These are phyloP conservation scores for Zoanthus gigantus DNA, from an alignment of 92 coral and sea anemone genomes.

Conservation along the genomic window DNA sequence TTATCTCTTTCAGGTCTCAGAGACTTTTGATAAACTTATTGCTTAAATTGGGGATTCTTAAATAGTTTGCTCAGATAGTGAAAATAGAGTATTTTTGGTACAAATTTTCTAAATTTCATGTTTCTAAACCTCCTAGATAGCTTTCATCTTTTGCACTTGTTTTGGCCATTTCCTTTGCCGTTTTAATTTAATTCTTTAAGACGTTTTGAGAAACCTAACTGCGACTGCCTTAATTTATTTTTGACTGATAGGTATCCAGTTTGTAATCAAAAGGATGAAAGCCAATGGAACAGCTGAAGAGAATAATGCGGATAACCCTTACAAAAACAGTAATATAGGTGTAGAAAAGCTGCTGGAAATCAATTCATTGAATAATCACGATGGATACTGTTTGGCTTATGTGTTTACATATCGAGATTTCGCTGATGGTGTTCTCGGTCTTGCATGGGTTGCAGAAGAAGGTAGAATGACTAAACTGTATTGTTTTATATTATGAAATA, in stretches of 20 bases:
- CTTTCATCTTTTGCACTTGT: no score
- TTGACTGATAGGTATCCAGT: constrained; percentile 68
- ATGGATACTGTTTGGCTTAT: constrained; percentile 79
- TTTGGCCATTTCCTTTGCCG: no score
- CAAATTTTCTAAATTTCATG: no score
- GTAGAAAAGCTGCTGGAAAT: constrained; percentile 93
- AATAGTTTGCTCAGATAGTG: no score
- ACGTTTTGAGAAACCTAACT: no score
- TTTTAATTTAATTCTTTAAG: no score
- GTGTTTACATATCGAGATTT: constrained; percentile 95
- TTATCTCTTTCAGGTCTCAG: no score
- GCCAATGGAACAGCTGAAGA: constrained; percentile 76
- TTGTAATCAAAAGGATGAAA: constrained; percentile 81
- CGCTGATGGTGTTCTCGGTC: constrained; percentile 96
- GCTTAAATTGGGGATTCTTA: no score
- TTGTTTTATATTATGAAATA: no score
- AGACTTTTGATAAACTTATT: no score
- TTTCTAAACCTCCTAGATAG: no score
- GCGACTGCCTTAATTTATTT: neutral
- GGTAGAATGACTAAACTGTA: constrained; percentile 18
- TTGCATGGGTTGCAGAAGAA: constrained; percentile 97
- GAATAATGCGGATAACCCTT: constrained; percentile 48
- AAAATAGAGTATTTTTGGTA: no score
- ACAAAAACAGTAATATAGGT: constrained; percentile 75
- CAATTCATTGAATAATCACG: constrained; percentile 74